Percentiles rank a stretch among this genome's conserved stretches.
Evolutionary conservation across 2,797 vertebrate genomes (phyloP).

Genomic region (Sebastiscus tertius): DNA sequence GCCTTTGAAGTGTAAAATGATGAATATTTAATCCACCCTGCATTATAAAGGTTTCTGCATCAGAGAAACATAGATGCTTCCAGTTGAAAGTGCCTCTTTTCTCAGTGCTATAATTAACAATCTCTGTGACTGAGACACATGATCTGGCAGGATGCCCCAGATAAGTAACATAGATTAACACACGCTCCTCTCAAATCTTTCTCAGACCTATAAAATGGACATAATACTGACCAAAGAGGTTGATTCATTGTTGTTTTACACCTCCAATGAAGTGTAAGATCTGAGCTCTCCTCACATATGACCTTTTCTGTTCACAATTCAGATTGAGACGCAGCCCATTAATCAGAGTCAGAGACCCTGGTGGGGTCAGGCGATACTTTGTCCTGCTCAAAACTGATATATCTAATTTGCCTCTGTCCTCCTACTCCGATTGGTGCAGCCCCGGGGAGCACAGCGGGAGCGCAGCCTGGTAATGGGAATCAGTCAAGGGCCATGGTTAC

Average conservation of each 20-base stretch:
- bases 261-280: not conserved
- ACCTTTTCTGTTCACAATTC: conserved; percentile 13
- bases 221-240: not conserved
- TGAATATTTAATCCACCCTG: conserved; percentile 54
- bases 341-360: conserved; percentile 40
- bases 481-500: conserved; percentile 92
- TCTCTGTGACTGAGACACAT: conserved; percentile 23
- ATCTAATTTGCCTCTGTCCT: conserved; percentile 52
- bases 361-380: conserved; percentile 25
- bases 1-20: conserved; percentile 61
- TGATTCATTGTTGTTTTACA: conserved; percentile 6
- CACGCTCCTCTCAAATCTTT: not conserved
- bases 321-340: conserved; percentile 42
- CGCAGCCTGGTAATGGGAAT: conserved; percentile 79
- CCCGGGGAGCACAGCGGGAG: conserved; percentile 85
- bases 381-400: conserved; percentile 13
- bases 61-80: conserved; percentile 20
- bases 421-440: conserved; percentile 74
- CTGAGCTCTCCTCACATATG: not conserved
- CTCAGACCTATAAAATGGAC: not conserved
- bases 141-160: conserved; percentile 24
- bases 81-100: conserved; percentile 34
- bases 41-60: conserved; percentile 30
- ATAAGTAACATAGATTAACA: conserved; percentile 30
- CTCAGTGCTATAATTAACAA: conserved; percentile 43